These are phyloP conservation scores for Limnephilus rhombicus DNA, from an alignment of 2,888 invertebrate species.

Conservation along the genomic window DNA sequence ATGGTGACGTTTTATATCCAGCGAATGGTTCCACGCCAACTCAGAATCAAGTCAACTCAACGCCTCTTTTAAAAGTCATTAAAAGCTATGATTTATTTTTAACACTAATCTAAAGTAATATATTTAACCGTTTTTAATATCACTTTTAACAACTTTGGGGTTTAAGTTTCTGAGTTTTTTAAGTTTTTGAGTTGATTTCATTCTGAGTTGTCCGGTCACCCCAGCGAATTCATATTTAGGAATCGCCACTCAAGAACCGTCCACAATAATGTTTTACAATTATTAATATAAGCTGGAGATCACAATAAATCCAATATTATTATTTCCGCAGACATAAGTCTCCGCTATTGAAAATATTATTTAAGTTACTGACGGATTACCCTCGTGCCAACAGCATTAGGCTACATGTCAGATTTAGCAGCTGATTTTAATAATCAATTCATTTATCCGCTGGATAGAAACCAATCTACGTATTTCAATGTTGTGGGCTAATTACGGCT, in stretches of 20 bases:
- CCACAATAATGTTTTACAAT: conserved; percentile 23
- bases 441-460: neutral
- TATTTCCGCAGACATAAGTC: conserved; percentile 43
- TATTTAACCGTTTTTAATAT: no score
- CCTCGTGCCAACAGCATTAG: conserved; percentile 23
- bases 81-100: no score
- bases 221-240: neutral
- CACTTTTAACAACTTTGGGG: no score
- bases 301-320: conserved; percentile 37
- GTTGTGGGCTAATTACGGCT: neutral
- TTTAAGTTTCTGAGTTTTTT: no score
- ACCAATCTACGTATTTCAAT: neutral
- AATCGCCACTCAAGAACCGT: neutral
- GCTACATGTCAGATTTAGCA: neutral
- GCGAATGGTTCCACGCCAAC: neutral
- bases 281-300: conserved; percentile 28
- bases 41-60: no score
- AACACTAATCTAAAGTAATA: no score
- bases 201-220: no score
- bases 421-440: conserved; percentile 28
- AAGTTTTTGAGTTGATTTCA: no score
- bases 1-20: no score
- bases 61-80: no score
- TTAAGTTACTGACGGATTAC: conserved; percentile 28
- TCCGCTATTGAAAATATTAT: conserved; percentile 45